These are phyloP conservation scores for Hololepta plana DNA, from an alignment of 2,888 invertebrate species.

Conservation along the genomic window DNA sequence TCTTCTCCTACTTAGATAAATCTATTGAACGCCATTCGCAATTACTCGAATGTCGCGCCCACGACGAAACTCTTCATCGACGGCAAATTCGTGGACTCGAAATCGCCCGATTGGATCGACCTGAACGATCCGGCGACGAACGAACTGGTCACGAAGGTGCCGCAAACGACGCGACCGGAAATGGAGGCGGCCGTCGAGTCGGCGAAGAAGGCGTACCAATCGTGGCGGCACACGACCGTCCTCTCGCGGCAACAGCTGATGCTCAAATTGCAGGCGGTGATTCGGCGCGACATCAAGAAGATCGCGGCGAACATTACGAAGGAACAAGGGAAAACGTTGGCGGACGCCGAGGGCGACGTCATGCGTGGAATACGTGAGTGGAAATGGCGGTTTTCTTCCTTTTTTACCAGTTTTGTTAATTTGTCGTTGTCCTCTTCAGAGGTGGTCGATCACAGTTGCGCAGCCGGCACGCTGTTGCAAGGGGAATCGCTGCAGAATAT, in stretches of 20 bases:
- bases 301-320: constrained; percentile 81
- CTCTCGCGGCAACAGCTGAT: constrained; percentile 70
- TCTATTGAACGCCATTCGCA: too few species aligned
- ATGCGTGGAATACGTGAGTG: constrained; percentile 90
- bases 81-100: constrained; percentile 86
- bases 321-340: constrained; percentile 94
- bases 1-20: too few species aligned
- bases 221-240: constrained; percentile 85
- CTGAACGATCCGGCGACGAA: constrained; percentile 91
- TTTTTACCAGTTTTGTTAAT: constrained; percentile 2
- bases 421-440: constrained; percentile 34
- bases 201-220: constrained; percentile 52
- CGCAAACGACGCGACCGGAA: constrained; percentile 74
- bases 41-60: constrained; percentile 31
- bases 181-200: constrained; percentile 79
- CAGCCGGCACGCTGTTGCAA: constrained; percentile 78
- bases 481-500: constrained; percentile 80
- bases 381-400: neutral
- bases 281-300: constrained; percentile 74
- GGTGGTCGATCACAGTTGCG: constrained; percentile 93
- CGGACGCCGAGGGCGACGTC: constrained; percentile 97
- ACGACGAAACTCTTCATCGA: constrained; percentile 90
- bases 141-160: constrained; percentile 64
- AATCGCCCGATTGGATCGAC: constrained; percentile 86
- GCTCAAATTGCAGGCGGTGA: constrained; percentile 57